Evolutionary conservation across 2,888 invertebrate genomes (phyloP), one percentile per base, ranked within the genome.

Genomic region (Drosophila nr. perissopoda): DNA sequence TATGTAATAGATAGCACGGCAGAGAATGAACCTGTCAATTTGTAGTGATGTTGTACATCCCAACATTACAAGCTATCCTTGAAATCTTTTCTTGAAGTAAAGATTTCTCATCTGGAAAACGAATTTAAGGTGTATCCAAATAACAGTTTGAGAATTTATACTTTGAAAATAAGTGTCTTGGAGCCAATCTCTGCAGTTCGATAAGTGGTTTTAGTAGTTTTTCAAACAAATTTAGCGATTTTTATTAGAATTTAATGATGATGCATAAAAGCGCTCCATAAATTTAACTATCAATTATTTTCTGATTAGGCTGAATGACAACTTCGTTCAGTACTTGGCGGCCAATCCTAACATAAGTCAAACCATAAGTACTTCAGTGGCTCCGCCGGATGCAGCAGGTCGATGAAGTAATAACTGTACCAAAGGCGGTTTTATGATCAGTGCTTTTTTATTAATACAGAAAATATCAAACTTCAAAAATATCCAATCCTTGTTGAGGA

Each of bases 271-370:
- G 6, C 6, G 21, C 13, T 13, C 4, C 21, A 21, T 4, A 13
- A 13, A 21, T 21, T 4, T 1, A 21, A 6, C 1, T 7, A 42
- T 21, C 1, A 21, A 6, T 21, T 13, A 21, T 21, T 13, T 21
- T 16, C n/a, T 18, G n/a, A n/a, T 40, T 10, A n/a, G 2, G 10
- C 4, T 27, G 59, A 1, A 49, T 7, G 5, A 67, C 25, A 5
- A 29, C 6, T 7, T 48, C 27, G 18, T 34, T 40, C 40, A 73
- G 13, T 1, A 65, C 1, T 6, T 13, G 38, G 2, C 53, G 27
- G n/a, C 27, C 52, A 3, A 68, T 42, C 6, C 79, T 70, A 31
- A 86, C 61, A 16, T 70, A 79, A 36, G 81, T 86, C 11, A 68
- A 53, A 0, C 54, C 70, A 13, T 66, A 83, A 73, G 51, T 53